A percentile compares a stretch with the other conserved stretches of the same genome.
These are phyloP conservation scores for Myoxocephalus aenaeus DNA, from an alignment of 2,797 vertebrate species.

Conservation along the genomic window DNA sequence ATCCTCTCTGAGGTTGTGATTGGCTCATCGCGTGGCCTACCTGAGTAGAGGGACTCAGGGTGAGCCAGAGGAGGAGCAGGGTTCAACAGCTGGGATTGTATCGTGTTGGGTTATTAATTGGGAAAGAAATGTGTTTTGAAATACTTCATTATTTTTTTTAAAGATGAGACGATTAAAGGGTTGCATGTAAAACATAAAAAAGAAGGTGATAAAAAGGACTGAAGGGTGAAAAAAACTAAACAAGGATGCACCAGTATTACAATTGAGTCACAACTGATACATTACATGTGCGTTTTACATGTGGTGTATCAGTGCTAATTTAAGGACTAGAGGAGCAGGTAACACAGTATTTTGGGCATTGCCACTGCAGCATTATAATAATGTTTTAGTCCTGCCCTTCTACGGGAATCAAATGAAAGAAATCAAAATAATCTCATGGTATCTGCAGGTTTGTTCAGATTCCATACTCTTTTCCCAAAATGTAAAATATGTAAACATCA, in stretches of 20 bases:
- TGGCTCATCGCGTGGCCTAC: slow-evolving; percentile 63
- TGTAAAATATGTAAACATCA: not conserved
- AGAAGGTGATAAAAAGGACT: not conserved
- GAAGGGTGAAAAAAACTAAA: not conserved
- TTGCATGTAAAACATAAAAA: not conserved
- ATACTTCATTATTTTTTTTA: not conserved
- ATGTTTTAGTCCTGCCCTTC: not conserved
- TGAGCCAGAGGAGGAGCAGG: slow-evolving; percentile 34
- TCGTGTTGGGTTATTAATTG: not conserved
- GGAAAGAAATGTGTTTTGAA: not conserved
- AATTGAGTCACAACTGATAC: not conserved
- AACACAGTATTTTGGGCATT: not conserved
- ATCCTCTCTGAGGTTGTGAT: slow-evolving; percentile 67
- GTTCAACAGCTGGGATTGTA: slow-evolving; percentile 53
- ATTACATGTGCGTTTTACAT: not conserved
- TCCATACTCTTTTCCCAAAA: not conserved
- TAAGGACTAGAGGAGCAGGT: not conserved
- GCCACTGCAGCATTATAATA: not conserved
- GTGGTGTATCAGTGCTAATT: not conserved
- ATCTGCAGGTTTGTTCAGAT: not conserved
- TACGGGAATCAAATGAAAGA: not conserved
- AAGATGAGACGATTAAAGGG: not conserved
- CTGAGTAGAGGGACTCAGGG: slow-evolving; percentile 24
- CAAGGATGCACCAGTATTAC: not conserved
- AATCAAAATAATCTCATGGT: not conserved